These are phyloP conservation scores for Carduelis carduelis DNA, from an alignment of 2,797 vertebrate species.

Conservation along the genomic window DNA sequence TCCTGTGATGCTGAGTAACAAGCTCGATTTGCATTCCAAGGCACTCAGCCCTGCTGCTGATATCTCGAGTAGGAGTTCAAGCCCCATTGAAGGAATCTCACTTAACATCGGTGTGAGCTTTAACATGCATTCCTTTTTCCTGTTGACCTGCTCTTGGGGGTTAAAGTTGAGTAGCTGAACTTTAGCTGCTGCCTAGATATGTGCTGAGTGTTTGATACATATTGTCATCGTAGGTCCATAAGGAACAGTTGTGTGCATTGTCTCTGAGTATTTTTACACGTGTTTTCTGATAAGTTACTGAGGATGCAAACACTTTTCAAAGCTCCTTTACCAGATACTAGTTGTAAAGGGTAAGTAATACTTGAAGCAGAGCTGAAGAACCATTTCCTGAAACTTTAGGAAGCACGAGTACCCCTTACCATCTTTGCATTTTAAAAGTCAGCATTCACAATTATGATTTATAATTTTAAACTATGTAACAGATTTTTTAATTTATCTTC, in stretches of 20 bases:
- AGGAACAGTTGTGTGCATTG: neutral
- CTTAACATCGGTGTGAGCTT: conserved; percentile 62
- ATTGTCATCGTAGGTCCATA: conserved; percentile 59
- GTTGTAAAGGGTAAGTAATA: conserved; percentile 13
- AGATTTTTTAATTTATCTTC: neutral
- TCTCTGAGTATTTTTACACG: conserved; percentile 24
- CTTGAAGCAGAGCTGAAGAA: neutral
- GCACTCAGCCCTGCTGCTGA: conserved; percentile 54
- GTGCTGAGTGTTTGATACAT: conserved; percentile 73
- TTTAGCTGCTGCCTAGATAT: conserved; percentile 67
- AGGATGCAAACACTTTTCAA: conserved; percentile 46
- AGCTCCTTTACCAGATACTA: neutral
- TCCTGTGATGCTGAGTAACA: conserved; percentile 47
- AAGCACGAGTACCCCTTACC: neutral
- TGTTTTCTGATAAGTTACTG: conserved; percentile 48
- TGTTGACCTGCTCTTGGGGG: conserved; percentile 69
- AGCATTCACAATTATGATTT: neutral
- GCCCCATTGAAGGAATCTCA: conserved; percentile 63
- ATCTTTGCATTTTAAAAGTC: neutral
- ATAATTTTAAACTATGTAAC: neutral
- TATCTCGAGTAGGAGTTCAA: conserved; percentile 68
- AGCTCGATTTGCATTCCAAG: conserved; percentile 64
- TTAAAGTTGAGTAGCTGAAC: conserved; percentile 73
- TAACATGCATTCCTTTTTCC: conserved; percentile 69
- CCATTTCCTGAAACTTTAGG: neutral